Percentiles rank a stretch among this genome's conserved stretches.
phyloP scores from a whole-genome alignment of 1,140 invertebrate genomes.

The Zaprionus davidi region DNA sequence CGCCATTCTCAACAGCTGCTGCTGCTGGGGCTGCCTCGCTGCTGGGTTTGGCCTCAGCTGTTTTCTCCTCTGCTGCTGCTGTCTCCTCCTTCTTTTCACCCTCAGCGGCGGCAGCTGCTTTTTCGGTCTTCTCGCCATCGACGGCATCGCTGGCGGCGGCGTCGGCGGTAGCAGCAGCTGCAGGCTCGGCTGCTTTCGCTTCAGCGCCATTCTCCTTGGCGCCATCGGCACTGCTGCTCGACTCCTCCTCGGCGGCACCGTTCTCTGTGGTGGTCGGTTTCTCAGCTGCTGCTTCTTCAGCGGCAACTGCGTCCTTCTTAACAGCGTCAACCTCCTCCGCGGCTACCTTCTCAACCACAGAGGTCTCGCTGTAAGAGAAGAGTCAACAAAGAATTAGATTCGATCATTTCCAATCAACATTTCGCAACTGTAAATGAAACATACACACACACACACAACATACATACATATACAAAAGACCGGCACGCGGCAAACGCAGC shows the following conservation, averaged over 20 bases:
- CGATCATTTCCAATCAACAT: not conserved
- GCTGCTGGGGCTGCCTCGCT: constrained; percentile 54
- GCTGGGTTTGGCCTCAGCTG: constrained; percentile 61
- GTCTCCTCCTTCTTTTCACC: constrained; percentile 28
- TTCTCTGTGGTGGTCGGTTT: constrained; percentile 71
- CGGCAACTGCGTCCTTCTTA: constrained; percentile 69
- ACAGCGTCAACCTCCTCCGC: constrained; percentile 80
- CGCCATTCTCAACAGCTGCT: constrained; percentile 67
- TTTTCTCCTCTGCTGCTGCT: constrained; percentile 54
- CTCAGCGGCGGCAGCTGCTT: constrained; percentile 44
- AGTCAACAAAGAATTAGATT: constrained; percentile 5
- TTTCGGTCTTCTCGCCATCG: constrained; percentile 54
- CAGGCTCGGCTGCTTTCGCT: constrained; percentile 39
- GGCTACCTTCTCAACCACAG: constrained; percentile 81
- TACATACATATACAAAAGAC: constrained; percentile 19
- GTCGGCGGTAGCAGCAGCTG: constrained; percentile 38
- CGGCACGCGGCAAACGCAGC: constrained; percentile 29
- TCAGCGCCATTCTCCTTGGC: constrained; percentile 51
- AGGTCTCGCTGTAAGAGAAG: constrained; percentile 69
- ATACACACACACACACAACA: constrained; percentile 10
- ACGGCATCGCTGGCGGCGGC: constrained; percentile 38
- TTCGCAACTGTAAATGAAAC: constrained; percentile 31
- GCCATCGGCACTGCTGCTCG: constrained; percentile 56
- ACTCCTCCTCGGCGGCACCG: constrained; percentile 68
- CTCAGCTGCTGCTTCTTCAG: constrained; percentile 61